A percentile compares a stretch with the other conserved stretches of the same genome.
Conservation (phyloP, 1,140 invertebrate genomes). For the Pogonomyrmex barbatus region DNA sequence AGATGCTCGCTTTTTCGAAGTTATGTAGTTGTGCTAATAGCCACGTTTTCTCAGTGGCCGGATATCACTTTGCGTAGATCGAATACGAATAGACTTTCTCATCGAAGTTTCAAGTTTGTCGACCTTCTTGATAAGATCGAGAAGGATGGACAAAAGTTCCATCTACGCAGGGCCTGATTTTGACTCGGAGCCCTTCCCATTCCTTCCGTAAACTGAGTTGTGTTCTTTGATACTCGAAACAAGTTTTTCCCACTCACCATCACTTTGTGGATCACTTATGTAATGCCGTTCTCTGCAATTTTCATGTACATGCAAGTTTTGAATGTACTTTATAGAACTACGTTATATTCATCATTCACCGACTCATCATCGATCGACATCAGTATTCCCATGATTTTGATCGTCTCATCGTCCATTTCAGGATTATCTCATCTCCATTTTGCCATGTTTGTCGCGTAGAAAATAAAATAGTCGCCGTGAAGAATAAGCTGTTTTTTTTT, state of each 20-base stretch:
- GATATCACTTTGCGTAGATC: conserved; percentile 70
- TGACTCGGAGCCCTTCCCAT: conserved; percentile 21
- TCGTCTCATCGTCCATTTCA: conserved; percentile 62
- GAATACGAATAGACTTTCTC: conserved; percentile 32
- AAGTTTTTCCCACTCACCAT: conserved; percentile 34
- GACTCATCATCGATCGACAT: conserved; percentile 63
- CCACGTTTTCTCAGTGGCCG: conserved; percentile 77
- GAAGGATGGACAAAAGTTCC: conserved; percentile 37
- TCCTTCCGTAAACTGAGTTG: conserved; percentile 48
- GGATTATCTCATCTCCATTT: conserved; percentile 63
- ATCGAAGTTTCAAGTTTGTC: background rate
- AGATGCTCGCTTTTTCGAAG: conserved; percentile 84
- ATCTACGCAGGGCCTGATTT: conserved; percentile 64
- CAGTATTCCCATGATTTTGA: conserved; percentile 49
- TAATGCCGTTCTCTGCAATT: conserved; percentile 68
- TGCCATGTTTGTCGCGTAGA: conserved; percentile 59
- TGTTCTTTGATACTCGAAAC: conserved; percentile 46
- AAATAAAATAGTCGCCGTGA: conserved; percentile 61
- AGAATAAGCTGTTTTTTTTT: background rate
- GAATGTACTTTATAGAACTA: conserved; percentile 72
- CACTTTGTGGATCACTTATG: conserved; percentile 71
- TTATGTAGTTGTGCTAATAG: conserved; percentile 79
- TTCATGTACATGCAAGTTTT: conserved; percentile 75
- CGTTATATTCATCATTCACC: conserved; percentile 64
- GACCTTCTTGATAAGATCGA: background rate